Conservation (phyloP, 2,797 vertebrate genomes). For the Ceyx erithaca region DNA sequence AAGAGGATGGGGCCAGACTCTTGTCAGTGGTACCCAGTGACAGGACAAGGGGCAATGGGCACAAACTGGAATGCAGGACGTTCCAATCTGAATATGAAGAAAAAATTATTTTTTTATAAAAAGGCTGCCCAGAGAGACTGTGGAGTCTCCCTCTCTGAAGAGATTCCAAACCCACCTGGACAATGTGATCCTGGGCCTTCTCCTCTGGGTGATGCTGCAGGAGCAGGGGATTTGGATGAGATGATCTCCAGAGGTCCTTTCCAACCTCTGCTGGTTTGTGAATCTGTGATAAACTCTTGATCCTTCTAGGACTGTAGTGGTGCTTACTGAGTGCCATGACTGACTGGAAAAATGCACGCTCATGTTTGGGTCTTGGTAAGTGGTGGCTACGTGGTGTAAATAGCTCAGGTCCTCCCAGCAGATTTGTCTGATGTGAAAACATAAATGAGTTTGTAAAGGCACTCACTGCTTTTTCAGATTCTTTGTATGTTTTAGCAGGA, state of each 20-base stretch:
- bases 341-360: not conserved
- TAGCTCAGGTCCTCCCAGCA: not conserved
- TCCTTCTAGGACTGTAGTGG: not conserved
- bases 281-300: not conserved
- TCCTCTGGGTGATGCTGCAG: not conserved
- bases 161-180: not conserved
- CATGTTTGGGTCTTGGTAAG: not conserved
- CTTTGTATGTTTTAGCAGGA: not conserved
- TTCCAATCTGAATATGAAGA: not conserved
- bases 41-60: not conserved
- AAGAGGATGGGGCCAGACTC: not conserved
- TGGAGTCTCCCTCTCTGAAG: not conserved
- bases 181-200: not conserved
- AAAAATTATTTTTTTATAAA: not conserved
- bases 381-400: accelerated
- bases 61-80: not conserved
- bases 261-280: not conserved
- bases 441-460: not conserved
- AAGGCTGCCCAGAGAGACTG: not conserved
- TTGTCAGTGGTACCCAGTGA: not conserved
- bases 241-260: not conserved
- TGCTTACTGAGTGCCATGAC: not conserved
- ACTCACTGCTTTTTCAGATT: not conserved
- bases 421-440: not conserved
- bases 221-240: not conserved